A percentile compares a stretch with the other conserved stretches of the same genome.
Conservation (phyloP, 53 echinoderm and acorn worm genomes). For the Apostichopus leukothele region DNA sequence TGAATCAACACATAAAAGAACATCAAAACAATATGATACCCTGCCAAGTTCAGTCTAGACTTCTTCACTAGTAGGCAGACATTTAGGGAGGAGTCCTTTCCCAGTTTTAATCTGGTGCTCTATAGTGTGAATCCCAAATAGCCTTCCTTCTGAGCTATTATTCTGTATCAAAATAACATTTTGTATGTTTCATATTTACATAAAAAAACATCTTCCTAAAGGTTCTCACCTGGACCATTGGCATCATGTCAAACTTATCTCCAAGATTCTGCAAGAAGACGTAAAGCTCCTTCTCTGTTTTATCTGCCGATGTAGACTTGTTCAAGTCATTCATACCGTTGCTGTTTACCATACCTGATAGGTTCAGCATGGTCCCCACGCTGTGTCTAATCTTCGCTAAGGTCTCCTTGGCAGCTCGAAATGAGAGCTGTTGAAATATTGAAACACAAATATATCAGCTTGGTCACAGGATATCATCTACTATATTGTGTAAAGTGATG, state of each 20-base stretch:
- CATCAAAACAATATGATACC: too few relatives aligned
- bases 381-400: slow-evolving; percentile 67
- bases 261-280: slow-evolving; percentile 72
- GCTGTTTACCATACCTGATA: slow-evolving; percentile 7
- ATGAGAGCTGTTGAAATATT: slow-evolving; percentile 68
- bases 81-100: too few relatives aligned
- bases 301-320: slow-evolving; percentile 41
- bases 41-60: too few relatives aligned
- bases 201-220: too few relatives aligned
- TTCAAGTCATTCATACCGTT: slow-evolving; percentile 45
- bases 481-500: too few relatives aligned
- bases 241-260: slow-evolving; percentile 64
- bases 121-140: too few relatives aligned
- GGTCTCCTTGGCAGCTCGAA: slow-evolving; percentile 72
- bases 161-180: too few relatives aligned
- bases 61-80: too few relatives aligned
- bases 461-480: neutral
- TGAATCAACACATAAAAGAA: too few relatives aligned
- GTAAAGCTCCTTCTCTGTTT: slow-evolving; percentile 66
- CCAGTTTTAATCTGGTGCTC: too few relatives aligned
- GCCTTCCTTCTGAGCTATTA: too few relatives aligned
- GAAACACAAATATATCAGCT: neutral
- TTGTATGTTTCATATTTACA: too few relatives aligned
- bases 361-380: slow-evolving; percentile 45
- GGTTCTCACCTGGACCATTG: slow-evolving; percentile 56